A percentile compares a stretch with the other conserved stretches of the same genome.
Conservation (phyloP, 2,888 invertebrate species). For the Dryobotodes eremita region DNA sequence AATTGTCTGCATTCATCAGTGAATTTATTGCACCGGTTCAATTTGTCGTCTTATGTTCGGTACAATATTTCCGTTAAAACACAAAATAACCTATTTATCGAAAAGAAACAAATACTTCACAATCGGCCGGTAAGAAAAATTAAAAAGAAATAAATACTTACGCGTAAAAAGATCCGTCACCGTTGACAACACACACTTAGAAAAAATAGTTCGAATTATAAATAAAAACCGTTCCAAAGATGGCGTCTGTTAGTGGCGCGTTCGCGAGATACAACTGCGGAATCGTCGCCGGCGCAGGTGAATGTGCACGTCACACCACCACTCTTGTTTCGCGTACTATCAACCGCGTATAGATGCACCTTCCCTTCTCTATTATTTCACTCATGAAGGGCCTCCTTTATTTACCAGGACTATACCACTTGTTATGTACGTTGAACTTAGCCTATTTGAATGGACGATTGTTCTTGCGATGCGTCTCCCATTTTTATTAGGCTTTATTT, state of each 20-base stretch:
- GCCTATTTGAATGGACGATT: constrained; percentile 83
- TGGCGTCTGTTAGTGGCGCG: constrained; percentile 73
- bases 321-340: constrained; percentile 84
- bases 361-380: constrained; percentile 70
- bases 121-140: constrained; percentile 10
- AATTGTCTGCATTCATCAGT: background rate
- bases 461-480: constrained; percentile 77
- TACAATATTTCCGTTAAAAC: background rate
- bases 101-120: background rate
- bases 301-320: constrained; percentile 86
- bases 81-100: background rate
- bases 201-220: constrained; percentile 68
- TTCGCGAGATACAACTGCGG: constrained; percentile 84
- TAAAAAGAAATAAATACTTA: constrained; percentile 63
- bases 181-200: constrained; percentile 81
- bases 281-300: constrained; percentile 85
- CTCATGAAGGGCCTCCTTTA: constrained; percentile 76
- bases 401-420: constrained; percentile 79
- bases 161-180: constrained; percentile 71
- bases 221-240: constrained; percentile 71
- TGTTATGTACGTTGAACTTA: constrained; percentile 89
- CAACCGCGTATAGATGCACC: constrained; percentile 77
- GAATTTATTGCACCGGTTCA: background rate
- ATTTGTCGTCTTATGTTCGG: background rate
- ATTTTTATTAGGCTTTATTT: constrained; percentile 77